Evolutionary conservation across 2,113 vertebrate genomes (phyloP), one percentile per base, ranked within the genome.

Genomic region (Coreoperca whiteheadi): DNA sequence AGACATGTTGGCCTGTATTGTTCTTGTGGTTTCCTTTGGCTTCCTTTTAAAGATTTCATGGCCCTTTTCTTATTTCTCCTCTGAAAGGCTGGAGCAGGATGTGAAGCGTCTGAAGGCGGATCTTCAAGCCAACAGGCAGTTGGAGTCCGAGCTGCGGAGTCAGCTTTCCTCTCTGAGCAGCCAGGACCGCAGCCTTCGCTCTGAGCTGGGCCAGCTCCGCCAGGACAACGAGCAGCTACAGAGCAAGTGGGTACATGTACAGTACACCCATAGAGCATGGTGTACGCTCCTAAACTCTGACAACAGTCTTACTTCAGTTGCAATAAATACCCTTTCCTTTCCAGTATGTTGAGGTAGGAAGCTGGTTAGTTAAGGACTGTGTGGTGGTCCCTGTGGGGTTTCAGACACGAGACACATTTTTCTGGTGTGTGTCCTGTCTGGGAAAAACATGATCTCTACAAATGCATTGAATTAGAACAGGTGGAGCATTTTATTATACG

Each of bases 41-140:
- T 39, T 25, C 37, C 10, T 50, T 7, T 10, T 6, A n/a, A n/a
- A n/a, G 6, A 25, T 69, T 28, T 50, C 1, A 3, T 37, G 43
- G 2, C n/a, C 25, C 4, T 59, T 7, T 20, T 23, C 0, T 4
- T 21, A n/a, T 18, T 41, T 25, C 56, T 32, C 6, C 2, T 15
- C 28, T 50, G 9, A 68, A 72, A 99, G 98, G 95, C 92, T 99
- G 96, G 98, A 99, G 92, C 98, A 99, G 95, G 98, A 99, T 72
- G 97, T 99, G 81, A 99, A 99, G 94, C 98, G 98, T 89, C 94
- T 99, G 91, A 99, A 99, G 96, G 98, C 98, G 1, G 98, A 99
- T 91, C 96, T 99, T 80, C 98, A 99, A 91, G 97, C 97, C 54
- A 99, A 98, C 95, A 95, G 98, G 84, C 98, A 99, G 94, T 86